Conservation (phyloP, 2,888 invertebrate genomes). For the Plusia festucae region DNA sequence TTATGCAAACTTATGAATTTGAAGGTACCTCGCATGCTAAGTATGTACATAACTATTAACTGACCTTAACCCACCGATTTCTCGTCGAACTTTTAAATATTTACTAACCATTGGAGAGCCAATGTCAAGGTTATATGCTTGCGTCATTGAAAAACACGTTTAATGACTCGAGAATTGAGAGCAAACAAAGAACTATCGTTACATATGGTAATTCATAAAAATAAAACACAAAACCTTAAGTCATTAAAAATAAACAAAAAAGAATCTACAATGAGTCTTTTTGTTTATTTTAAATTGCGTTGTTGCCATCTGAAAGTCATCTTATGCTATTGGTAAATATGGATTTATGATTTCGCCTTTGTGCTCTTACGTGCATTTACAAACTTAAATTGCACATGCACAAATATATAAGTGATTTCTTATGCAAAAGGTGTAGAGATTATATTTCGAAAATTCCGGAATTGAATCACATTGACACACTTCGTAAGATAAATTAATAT, state of each 20-base stretch:
- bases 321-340: constrained; percentile 3
- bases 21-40: constrained; percentile 5
- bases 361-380: neutral
- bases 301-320: neutral
- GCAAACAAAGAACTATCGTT: constrained; percentile 1
- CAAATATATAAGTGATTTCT: neutral
- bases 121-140: neutral
- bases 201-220: too few relatives aligned
- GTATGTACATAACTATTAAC: neutral
- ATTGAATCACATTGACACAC: neutral
- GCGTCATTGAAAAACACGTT: neutral
- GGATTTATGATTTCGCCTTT: neutral
- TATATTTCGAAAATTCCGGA: neutral
- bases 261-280: too few relatives aligned
- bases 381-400: neutral
- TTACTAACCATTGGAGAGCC: neutral
- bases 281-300: neutral
- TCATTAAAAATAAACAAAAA: too few relatives aligned
- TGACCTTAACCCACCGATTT: constrained; percentile 8
- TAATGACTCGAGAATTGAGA: neutral
- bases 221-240: neutral
- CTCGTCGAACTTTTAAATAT: neutral
- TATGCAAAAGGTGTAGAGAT: neutral
- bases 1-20: neutral
- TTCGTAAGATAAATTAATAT: too few relatives aligned